Conservation (phyloP, 1,140 invertebrate species). For the Helicoverpa zea region DNA sequence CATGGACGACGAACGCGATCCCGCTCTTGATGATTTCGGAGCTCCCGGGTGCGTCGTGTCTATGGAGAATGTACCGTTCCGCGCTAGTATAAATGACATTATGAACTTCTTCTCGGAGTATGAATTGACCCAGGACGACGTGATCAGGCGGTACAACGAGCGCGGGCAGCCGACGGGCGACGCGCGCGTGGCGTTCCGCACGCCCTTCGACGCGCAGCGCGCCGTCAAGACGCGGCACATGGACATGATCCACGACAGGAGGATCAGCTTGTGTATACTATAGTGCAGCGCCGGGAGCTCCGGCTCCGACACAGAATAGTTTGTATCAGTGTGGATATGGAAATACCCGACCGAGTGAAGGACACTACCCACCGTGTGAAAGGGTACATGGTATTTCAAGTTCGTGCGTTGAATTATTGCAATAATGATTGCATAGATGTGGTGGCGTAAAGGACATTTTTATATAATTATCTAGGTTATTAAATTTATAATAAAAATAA, state of each 20-base stretch:
- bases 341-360: not conserved
- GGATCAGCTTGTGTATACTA: constrained; percentile 74
- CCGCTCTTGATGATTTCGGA: constrained; percentile 89
- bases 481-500: constrained; percentile 32
- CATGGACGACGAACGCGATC: constrained; percentile 68
- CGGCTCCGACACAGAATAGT: constrained; percentile 28
- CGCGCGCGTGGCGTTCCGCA: constrained; percentile 93
- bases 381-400: not conserved
- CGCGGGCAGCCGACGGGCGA: constrained; percentile 95
- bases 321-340: constrained; percentile 35
- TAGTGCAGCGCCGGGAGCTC: constrained; percentile 57
- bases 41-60: constrained; percentile 94
- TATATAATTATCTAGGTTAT: constrained; percentile 23
- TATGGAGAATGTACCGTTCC: constrained; percentile 95
- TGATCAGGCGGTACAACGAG: constrained; percentile 94
- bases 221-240: constrained; percentile 88
- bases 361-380: constrained; percentile 23
- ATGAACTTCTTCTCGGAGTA: constrained; percentile 94
- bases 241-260: constrained; percentile 76
- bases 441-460: constrained; percentile 4
- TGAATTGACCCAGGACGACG: constrained; percentile 91
- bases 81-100: constrained; percentile 95
- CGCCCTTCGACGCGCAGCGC: constrained; percentile 91
- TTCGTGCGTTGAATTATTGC: not conserved
- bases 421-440: constrained; percentile 30